Evolutionary conservation across 1,140 invertebrate genomes (phyloP).

Genomic region (Goniozus legneri): DNA sequence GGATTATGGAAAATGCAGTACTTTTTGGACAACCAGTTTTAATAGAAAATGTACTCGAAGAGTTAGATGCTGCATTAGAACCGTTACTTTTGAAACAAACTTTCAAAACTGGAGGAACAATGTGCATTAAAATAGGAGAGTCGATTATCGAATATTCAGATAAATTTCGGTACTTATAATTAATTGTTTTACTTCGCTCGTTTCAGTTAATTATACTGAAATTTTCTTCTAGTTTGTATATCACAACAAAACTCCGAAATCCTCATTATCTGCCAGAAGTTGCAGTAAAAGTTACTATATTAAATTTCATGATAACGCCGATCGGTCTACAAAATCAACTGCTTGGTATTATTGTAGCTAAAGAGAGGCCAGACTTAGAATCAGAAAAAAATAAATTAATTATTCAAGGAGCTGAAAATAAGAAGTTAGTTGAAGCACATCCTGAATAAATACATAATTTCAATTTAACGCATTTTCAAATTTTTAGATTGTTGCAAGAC

Average conservation of each 20-base stretch:
- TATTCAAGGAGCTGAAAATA: slow-evolving; percentile 86
- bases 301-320: slow-evolving; percentile 91
- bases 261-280: slow-evolving; percentile 92
- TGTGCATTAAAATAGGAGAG: slow-evolving; percentile 80
- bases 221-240: slow-evolving; percentile 72
- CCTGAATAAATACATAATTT: background rate
- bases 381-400: slow-evolving; percentile 89
- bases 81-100: slow-evolving; percentile 83
- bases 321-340: slow-evolving; percentile 88
- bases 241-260: slow-evolving; percentile 91
- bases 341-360: slow-evolving; percentile 87
- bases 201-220: too few species aligned
- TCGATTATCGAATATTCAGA: slow-evolving; percentile 79
- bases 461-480: background rate
- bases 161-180: slow-evolving; percentile 73
- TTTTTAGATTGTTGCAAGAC: slow-evolving; percentile 76
- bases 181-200: slow-evolving; percentile 5
- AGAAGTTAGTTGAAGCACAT: slow-evolving; percentile 54
- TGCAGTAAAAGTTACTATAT: slow-evolving; percentile 84
- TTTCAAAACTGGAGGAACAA: slow-evolving; percentile 79
- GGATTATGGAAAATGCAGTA: slow-evolving; percentile 86
- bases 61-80: slow-evolving; percentile 86
- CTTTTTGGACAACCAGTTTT: slow-evolving; percentile 89
- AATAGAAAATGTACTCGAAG: slow-evolving; percentile 84
- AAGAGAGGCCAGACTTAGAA: slow-evolving; percentile 89